phyloP scores from a whole-genome alignment of 2,113 vertebrate genomes.

The Calidris pygmaea region DNA sequence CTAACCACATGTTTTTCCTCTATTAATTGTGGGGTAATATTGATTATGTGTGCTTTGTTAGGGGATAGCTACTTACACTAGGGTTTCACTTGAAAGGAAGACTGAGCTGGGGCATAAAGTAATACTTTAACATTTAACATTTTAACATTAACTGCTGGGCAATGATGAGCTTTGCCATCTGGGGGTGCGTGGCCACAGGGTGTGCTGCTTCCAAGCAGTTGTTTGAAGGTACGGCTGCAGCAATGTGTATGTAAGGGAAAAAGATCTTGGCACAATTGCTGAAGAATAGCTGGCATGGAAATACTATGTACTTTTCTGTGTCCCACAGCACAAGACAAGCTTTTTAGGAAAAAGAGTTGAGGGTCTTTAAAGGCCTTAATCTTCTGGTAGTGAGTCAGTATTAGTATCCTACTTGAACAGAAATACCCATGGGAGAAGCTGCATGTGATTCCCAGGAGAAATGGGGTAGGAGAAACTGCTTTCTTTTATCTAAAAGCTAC shows the following conservation, averaged over 20 bases:
- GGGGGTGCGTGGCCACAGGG: neutral
- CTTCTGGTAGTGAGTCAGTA: neutral
- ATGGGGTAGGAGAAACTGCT: neutral
- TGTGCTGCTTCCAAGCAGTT: rapidly evolving
- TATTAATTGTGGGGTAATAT: neutral
- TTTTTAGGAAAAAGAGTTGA: neutral
- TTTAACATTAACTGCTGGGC: too few species aligned
- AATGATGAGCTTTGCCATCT: neutral
- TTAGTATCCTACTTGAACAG: neutral
- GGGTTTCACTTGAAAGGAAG: neutral
- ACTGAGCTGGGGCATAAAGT: neutral
- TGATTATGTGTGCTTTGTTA: neutral
- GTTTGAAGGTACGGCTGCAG: neutral
- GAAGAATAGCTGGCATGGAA: neutral
- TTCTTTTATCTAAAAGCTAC: neutral
- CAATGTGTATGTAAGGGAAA: neutral
- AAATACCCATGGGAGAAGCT: neutral
- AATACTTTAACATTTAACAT: neutral
- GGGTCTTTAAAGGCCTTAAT: neutral
- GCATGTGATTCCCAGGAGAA: neutral
- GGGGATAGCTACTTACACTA: neutral
- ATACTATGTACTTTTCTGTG: neutral
- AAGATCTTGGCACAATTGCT: neutral
- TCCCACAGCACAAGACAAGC: neutral
- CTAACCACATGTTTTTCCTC: neutral